phyloP scores from a whole-genome alignment of 2,113 vertebrate genomes.

The Hippocampus zosterae region DNA sequence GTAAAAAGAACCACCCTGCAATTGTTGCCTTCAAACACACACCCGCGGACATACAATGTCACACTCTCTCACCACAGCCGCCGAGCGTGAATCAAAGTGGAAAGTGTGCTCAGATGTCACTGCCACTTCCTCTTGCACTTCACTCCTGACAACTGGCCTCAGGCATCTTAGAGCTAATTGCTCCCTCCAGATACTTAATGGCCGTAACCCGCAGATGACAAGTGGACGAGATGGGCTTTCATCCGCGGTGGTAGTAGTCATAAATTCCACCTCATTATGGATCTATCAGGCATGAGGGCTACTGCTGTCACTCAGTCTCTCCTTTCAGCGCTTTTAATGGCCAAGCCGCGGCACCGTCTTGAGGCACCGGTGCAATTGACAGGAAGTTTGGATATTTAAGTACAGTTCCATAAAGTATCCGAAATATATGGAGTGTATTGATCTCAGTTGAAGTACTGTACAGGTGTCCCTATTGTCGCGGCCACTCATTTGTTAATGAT shows the following conservation, averaged over 20 bases:
- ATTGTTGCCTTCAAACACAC: not conserved
- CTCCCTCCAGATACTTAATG: conserved; percentile 36
- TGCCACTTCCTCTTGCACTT: conserved; percentile 59
- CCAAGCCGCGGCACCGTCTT: not conserved
- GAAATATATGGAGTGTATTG: not conserved
- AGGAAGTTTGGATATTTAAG: not conserved
- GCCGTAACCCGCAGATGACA: conserved; percentile 33
- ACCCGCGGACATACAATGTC: conserved; percentile 33
- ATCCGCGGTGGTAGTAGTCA: conserved; percentile 20
- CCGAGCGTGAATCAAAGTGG: conserved; percentile 53
- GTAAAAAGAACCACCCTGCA: not conserved
- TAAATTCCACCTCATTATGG: conserved; percentile 4
- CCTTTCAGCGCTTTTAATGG: conserved; percentile 12
- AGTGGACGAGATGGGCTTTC: conserved; percentile 36
- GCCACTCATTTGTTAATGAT: not conserved
- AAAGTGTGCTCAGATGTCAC: conserved; percentile 50
- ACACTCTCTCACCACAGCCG: conserved; percentile 54
- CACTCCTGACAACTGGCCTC: conserved; percentile 40
- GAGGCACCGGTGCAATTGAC: conserved; percentile 6
- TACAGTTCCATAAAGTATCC: not conserved
- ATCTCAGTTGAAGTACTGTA: too few species aligned
- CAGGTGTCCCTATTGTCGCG: too few species aligned
- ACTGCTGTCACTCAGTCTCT: conserved; percentile 28
- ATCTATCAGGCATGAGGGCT: conserved; percentile 29
- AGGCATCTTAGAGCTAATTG: conserved; percentile 27